Base-by-base conservation (phyloP, 2,888 invertebrate genomes). In the Mythimna pallens region DNA sequence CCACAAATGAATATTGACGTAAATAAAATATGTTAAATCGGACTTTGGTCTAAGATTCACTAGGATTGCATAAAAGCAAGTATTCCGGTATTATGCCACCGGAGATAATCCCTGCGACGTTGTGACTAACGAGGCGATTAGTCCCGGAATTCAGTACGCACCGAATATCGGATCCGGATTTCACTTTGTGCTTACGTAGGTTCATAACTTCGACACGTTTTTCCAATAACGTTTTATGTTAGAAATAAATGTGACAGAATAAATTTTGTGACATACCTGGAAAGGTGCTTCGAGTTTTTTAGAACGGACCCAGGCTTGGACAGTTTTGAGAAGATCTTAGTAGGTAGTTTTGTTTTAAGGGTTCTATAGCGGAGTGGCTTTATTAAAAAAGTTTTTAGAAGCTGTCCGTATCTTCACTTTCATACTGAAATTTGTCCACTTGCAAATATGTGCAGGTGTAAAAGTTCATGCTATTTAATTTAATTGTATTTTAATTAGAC, bases 71-170 rank as follows among this genome's bases (percentile, higher is more conserved):
- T 70, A 72, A 65, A 68, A 65, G 62, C 70, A 68, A 57, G 63
- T 74, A 83, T 80, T 80, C 54, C 55, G 70, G 76, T 80, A 85
- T 81, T 81, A 87, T 85, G 70, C 76, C 72, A 70, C 73, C 34
- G 66, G 65, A 80, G 81, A 84, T 89, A 87, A 88, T 85, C 84
- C 85, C 70, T 70, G 70, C 70, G 76, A 80, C 80, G 67, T 80
- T 83, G 83, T 87, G 84, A 88, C 89, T 89, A 90, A 91, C 88
- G 89, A 87, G 79, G 71, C 87, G 90, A 89, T 91, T 91, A 89
- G 87, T 85, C 83, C 86, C 81, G 81, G 83, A 78, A 76, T 80
- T 85, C 64, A 75, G 84, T 78, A 76, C 83, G 78, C 74, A 75
- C 81, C 22, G 57, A 80, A 80, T 70, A 80, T 71, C 80, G 80